Evolutionary conservation across 2,888 invertebrate species (phyloP), one percentile per base, ranked within the genome.

Genomic region (Platycheirus rosarum): DNA sequence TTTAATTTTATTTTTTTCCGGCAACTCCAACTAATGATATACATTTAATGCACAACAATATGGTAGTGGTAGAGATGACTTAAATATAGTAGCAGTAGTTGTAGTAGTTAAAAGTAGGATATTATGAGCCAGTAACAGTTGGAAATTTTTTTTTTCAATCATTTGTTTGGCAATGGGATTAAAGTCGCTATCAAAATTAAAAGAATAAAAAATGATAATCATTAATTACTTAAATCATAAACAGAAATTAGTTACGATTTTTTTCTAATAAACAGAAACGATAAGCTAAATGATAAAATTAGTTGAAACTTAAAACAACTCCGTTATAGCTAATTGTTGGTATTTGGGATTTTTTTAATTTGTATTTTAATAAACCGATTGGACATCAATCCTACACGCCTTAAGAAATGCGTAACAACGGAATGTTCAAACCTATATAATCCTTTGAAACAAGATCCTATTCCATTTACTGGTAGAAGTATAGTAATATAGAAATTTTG

Each of bases 21-120:
- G 53, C 71, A 53, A 80, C 70, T 76, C 80, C 80, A 71, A 71
- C 80, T 71, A 76, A 70, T 76, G 80, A 80, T 66, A 42, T 42
- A 37, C 9, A 62, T 48, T 66, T 29, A 80, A 76, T 76, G 80
- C 76, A 71, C 80, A 76, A 80, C 60, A 80, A 48, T 55, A 74
- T 76, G 66, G 65, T 71, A 76, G 80, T 65, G 70, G 80, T 80
- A 80, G 53, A 80, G 80, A 80, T 80, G 76, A 76, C 60, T 75
- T 68, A 65, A 80, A 70, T 75, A 46, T 71, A 80, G 76, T 66
- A 66, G 65, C 55, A 79, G 63, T 55, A 57, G 62, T 63, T 63
- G 68, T 75, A 69, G 75, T 53, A 75, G 66, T 48, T 62, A 73
- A 51, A 60, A 71, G 37, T 37, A 71, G 75, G 65, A 66, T 60